Conservation (phyloP, 1,140 invertebrate species). For the Zophobas morio region DNA sequence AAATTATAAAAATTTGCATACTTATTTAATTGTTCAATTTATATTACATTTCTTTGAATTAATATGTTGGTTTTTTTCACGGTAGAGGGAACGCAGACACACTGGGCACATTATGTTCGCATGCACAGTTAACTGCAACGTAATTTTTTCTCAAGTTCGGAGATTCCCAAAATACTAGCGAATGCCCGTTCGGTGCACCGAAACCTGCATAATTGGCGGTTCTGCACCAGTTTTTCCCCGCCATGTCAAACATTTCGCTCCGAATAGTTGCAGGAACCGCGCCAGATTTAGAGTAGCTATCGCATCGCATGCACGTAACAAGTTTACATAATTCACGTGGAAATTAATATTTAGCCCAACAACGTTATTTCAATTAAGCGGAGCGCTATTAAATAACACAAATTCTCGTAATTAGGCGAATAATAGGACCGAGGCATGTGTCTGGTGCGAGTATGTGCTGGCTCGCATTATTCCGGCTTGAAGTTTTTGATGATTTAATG, state of each 20-base stretch:
- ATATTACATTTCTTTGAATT: too few species aligned
- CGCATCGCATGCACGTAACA: constrained; percentile 33
- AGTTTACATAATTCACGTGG: constrained; percentile 41
- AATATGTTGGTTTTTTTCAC: too few species aligned
- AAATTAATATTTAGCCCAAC: constrained; percentile 43
- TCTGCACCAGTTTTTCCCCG: neutral
- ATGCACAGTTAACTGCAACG: too few species aligned
- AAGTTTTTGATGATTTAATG: constrained; percentile 48
- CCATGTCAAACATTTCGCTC: neutral
- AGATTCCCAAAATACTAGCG: too few species aligned
- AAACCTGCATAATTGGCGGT: too few species aligned
- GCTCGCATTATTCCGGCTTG: constrained; percentile 25
- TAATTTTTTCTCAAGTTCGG: too few species aligned
- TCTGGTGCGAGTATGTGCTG: constrained; percentile 21
- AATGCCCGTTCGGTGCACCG: too few species aligned
- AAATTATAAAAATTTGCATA: too few species aligned
- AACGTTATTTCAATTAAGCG: constrained; percentile 40
- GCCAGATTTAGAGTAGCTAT: constrained; percentile 5
- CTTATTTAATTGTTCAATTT: too few species aligned
- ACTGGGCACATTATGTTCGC: too few species aligned
- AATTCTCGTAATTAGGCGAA: constrained; percentile 42
- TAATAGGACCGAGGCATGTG: constrained; percentile 38
- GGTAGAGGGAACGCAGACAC: too few species aligned
- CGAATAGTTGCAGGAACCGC: constrained; percentile 24
- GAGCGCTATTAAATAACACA: constrained; percentile 41